Conservation (phyloP, 2,888 invertebrate species). For the Agonopterix heracliana region DNA sequence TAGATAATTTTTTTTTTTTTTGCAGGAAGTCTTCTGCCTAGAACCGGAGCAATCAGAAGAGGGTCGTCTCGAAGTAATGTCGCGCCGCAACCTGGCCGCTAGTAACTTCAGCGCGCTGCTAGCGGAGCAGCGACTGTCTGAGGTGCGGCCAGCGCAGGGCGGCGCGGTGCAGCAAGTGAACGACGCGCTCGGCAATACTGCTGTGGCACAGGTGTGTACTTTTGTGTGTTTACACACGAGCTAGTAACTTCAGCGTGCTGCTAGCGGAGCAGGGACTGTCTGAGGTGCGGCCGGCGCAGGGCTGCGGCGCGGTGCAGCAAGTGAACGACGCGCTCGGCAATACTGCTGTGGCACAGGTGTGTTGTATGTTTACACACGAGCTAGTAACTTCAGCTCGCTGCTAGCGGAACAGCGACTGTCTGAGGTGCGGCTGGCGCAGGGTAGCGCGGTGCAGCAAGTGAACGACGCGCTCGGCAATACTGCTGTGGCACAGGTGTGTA, state of each 20-base stretch:
- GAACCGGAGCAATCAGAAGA: constrained; percentile 43
- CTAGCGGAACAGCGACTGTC: constrained; percentile 51
- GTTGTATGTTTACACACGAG: neutral
- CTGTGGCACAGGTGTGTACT: constrained; percentile 42
- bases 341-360: constrained; percentile 47
- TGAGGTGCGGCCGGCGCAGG: constrained; percentile 30
- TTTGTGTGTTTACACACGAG: neutral
- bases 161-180: constrained; percentile 20
- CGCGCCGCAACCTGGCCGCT: constrained; percentile 41
- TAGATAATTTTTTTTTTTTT: neutral
- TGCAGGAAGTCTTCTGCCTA: constrained; percentile 59
- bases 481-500: constrained; percentile 45
- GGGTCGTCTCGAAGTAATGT: constrained; percentile 45
- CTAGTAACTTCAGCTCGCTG: constrained; percentile 53
- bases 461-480: constrained; percentile 25
- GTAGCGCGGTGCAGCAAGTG: constrained; percentile 20
- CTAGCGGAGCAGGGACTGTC: constrained; percentile 51
- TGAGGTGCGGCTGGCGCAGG: constrained; percentile 30
- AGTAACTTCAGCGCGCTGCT: constrained; percentile 57
- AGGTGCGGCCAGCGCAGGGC: constrained; percentile 28
- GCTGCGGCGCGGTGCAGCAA: constrained; percentile 18
- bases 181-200: constrained; percentile 28
- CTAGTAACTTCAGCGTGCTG: constrained; percentile 31
- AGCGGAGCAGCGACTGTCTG: constrained; percentile 49
- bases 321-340: constrained; percentile 26